Evolutionary conservation across 2,797 vertebrate genomes (phyloP), one percentile per base, ranked within the genome.

Genomic region (Pelodytes ibericus): DNA sequence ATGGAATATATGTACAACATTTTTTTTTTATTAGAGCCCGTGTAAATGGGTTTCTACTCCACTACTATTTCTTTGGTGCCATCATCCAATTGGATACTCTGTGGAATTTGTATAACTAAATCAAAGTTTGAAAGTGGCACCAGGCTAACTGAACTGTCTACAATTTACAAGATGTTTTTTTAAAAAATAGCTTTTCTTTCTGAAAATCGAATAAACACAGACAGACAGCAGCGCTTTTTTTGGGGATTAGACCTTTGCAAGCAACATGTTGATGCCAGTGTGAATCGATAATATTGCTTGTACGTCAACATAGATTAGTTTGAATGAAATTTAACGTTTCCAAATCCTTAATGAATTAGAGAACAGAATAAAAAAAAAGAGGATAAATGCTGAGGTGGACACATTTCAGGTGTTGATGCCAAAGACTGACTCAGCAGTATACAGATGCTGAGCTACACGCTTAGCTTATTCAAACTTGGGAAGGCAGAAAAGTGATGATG

Each of bases 401-500:
- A 63, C 11, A 56, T 68, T 69, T 62, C 58, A 68, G 44, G 49
- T 27, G 27, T 5, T 56, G 22, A 16, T 62, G 71, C 71, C 71
- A 74, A 30, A 39, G 62, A 56, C 63, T 69, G 77, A 79, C 29
- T 79, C 71, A 73, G 77, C 71, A 72, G 53, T 41, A 62, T 33
- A 10, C 3, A 49, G 13, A 8, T 29, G 33, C 22, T 33, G 30
- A 61, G 53, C 36, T 53, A 59, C 47, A 41, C 67, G 25, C 24
- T 44, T 61, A 5, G 6, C n/a, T 49, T 59, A 64, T 18, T 44
- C 1, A 60, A 67, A 78, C 30, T 67, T 71, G 22, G 36, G 47
- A 68, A 44, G 44, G 20, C 44, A 56, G n/a, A 26, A 69, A 74
- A 73, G 77, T 79, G 77, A 79, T 74, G 71, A 79, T 62, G 64